phyloP scores from a whole-genome alignment of 2,113 vertebrate species.

The Urocynchramus pylzowi region DNA sequence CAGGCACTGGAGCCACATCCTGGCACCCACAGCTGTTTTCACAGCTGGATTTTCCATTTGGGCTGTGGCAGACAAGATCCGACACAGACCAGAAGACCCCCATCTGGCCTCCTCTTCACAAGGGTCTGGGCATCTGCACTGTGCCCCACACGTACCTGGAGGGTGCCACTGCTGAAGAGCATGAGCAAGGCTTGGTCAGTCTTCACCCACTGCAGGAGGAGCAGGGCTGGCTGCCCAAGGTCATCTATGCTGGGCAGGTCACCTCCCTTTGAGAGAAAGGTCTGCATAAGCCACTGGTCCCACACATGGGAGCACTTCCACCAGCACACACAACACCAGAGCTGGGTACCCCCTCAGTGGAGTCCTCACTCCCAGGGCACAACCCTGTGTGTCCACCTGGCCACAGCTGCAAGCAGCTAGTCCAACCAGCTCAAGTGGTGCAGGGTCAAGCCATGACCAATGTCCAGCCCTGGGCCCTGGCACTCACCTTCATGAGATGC shows the following conservation, averaged over 20 bases:
- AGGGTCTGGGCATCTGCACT: neutral
- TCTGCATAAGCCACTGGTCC: neutral
- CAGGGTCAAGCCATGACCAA: neutral
- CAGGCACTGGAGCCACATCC: neutral
- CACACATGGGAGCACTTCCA: neutral
- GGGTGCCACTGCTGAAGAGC: slow-evolving; percentile 92
- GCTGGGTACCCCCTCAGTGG: neutral
- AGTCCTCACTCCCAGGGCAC: neutral
- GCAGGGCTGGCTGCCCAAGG: slow-evolving; percentile 67
- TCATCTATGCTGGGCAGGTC: slow-evolving; percentile 84
- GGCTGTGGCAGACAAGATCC: neutral
- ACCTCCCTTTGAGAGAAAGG: slow-evolving; percentile 79
- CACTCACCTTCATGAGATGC: slow-evolving; percentile 91
- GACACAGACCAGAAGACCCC: neutral
- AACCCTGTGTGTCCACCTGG: neutral
- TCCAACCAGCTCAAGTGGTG: neutral
- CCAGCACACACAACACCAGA: neutral
- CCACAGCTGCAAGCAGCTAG: neutral
- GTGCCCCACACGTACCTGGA: slow-evolving; percentile 79
- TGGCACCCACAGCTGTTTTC: neutral
- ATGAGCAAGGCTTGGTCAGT: slow-evolving; percentile 94
- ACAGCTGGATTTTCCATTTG: neutral
- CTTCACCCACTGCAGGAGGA: slow-evolving; percentile 97
- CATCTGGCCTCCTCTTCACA: neutral
- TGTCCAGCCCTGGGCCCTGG: neutral